Percentiles rank a stretch among this genome's conserved stretches.
These are phyloP conservation scores for Calephelis virginiensis DNA, from an alignment of 1,140 invertebrate genomes.

Conservation along the genomic window DNA sequence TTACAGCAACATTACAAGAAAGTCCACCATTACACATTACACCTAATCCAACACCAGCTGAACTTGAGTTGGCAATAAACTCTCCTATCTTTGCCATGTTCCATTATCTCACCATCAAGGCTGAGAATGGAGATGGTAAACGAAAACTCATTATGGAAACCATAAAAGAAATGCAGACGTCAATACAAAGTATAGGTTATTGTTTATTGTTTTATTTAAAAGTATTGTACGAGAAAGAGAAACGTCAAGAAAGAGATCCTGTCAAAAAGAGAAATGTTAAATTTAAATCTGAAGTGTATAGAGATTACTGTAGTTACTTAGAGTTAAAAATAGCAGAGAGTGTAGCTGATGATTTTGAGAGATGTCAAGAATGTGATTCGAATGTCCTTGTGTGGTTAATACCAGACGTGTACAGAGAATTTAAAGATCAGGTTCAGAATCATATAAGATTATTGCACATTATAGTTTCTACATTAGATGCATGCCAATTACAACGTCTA, in stretches of 20 bases:
- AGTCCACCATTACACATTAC: constrained; percentile 53
- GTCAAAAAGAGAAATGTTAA: constrained; percentile 82
- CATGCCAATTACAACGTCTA: constrained; percentile 92
- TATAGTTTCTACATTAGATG: constrained; percentile 93
- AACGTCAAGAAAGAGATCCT: constrained; percentile 59
- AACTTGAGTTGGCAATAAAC: constrained; percentile 56
- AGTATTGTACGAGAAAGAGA: constrained; percentile 67
- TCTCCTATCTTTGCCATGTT: constrained; percentile 70
- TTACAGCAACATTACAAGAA: constrained; percentile 65
- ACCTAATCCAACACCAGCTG: constrained; percentile 51
- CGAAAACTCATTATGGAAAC: constrained; percentile 86
- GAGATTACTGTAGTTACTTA: constrained; percentile 89
- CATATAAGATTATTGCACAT: constrained; percentile 91
- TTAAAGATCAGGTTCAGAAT: constrained; percentile 91
- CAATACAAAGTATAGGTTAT: constrained; percentile 89
- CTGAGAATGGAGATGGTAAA: constrained; percentile 86
- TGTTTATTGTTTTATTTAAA: constrained; percentile 85
- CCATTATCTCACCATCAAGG: constrained; percentile 52
- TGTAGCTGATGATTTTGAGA: constrained; percentile 88
- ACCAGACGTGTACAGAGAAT: constrained; percentile 94
- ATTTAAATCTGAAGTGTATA: constrained; percentile 90
- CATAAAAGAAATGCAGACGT: constrained; percentile 85
- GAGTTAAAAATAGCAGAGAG: constrained; percentile 89
- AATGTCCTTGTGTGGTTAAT: constrained; percentile 93
- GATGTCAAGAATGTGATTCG: constrained; percentile 93